phyloP scores from a whole-genome alignment of 2,113 vertebrate species.

The Hippocampus zosterae region DNA sequence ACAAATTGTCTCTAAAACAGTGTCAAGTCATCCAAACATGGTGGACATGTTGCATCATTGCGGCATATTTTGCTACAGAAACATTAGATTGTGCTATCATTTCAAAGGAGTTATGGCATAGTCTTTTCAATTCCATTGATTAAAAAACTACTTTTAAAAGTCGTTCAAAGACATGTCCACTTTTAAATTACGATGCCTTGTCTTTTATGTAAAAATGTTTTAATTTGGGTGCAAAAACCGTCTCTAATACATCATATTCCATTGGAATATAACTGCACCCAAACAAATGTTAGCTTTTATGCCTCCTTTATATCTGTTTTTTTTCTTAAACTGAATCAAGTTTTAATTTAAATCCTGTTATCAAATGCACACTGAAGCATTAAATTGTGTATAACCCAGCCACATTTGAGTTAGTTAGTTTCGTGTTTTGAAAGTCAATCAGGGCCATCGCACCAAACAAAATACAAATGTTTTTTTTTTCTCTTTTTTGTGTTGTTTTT shows the following conservation, averaged over 20 bases:
- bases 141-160: not conserved
- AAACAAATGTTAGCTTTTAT: conserved; percentile 1
- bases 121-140: not conserved
- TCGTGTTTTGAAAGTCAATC: too few species aligned
- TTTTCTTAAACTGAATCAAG: not conserved
- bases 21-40: not conserved
- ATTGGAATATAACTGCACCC: not conserved
- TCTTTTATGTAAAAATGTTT: not conserved
- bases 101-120: not conserved
- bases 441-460: too few species aligned
- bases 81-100: not conserved
- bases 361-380: not conserved
- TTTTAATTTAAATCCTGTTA: not conserved
- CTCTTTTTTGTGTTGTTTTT: too few species aligned
- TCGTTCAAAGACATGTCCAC: not conserved
- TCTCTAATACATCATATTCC: too few species aligned
- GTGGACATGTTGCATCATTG: not conserved
- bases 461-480: too few species aligned
- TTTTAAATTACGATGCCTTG: not conserved
- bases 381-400: not conserved
- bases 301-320: not conserved
- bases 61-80: not conserved
- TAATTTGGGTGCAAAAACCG: not conserved
- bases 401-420: not conserved
- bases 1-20: conserved; percentile 5